Evolutionary conservation across 2,113 vertebrate genomes (phyloP), one percentile per base, ranked within the genome.

Genomic region (Uria aalge): DNA sequence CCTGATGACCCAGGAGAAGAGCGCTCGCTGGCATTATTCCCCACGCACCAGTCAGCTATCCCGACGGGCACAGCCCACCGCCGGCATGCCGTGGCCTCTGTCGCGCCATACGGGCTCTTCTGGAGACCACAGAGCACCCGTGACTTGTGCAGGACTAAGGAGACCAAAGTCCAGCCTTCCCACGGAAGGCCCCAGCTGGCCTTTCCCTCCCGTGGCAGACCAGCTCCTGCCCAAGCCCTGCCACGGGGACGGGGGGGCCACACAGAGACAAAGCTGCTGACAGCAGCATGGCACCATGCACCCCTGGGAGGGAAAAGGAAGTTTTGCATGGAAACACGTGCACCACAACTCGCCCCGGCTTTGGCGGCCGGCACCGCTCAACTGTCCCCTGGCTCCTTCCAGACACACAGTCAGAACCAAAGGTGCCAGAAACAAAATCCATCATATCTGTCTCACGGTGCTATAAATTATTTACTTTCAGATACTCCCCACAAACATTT

Each of bases 361-460:
- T n/a, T 38, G 47, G 47, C 1, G 2, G 27, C 26, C 0, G 1
- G 62, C 48, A 32, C 24, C 0, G 1, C 17, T 0, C 0, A 21
- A 34, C 16, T 4, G 40, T 38, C 24, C 1, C 1, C 41, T 68
- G 1, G 6, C 57, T 71, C 7, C 0, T 48, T 47, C 27, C 5
- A 4, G 55, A 34, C 2, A 6, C 67, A 53, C 1, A 9, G 20
- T 29, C 50, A 27, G n/a, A 71, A 52, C 18, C 29, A 41, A 87
- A 88, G 0, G 12, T 8, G 1, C 24, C 60, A 67, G 45, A 47
- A 77, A 53, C 47, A 55, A 52, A 12, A 40, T 5, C 50, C 9
- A 48, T 17, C 12, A 1, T 1, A 2, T 53, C 34, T 48, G 9
- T 50, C n/a, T 29, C 67, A 48, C 47, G 5, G 34, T 1, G 17